Evolutionary conservation across 2,888 invertebrate genomes (phyloP).

Genomic region (Drosophila hamatofila): DNA sequence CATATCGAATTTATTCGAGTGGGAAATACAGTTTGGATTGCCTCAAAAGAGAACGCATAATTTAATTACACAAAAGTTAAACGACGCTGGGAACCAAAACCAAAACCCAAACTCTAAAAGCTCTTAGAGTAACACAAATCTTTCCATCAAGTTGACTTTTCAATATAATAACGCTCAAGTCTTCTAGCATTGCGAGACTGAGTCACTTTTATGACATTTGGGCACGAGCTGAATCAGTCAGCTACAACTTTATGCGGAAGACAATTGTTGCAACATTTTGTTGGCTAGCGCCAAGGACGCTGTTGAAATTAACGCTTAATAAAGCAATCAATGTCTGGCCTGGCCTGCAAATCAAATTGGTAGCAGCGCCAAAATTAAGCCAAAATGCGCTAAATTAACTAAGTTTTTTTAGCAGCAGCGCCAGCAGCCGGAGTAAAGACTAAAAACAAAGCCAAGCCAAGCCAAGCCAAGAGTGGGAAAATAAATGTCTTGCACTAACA

Average conservation of each 20-base stretch:
- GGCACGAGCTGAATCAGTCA: slow-evolving; percentile 24
- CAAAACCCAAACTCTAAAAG: slow-evolving; percentile 24
- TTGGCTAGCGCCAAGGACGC: slow-evolving; percentile 64
- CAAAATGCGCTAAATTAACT: slow-evolving; percentile 80
- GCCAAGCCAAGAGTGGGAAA: slow-evolving; percentile 69
- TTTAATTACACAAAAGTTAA: slow-evolving; percentile 56
- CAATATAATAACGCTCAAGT: background rate
- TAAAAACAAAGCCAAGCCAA: slow-evolving; percentile 46
- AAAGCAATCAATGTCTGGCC: slow-evolving; percentile 73
- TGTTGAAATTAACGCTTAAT: slow-evolving; percentile 76
- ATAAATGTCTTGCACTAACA: slow-evolving; percentile 75
- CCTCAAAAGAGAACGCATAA: slow-evolving; percentile 62
- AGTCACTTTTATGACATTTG: slow-evolving; percentile 46
- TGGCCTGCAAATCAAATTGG: slow-evolving; percentile 78
- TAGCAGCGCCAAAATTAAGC: slow-evolving; percentile 64
- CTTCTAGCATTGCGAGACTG: slow-evolving; percentile 4
- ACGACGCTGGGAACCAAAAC: slow-evolving; percentile 44
- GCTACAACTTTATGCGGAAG: slow-evolving; percentile 60
- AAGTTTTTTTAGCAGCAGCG: slow-evolving; percentile 49
- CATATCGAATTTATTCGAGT: slow-evolving; percentile 73
- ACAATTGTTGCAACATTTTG: slow-evolving; percentile 36
- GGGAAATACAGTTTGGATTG: slow-evolving; percentile 54
- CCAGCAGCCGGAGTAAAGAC: slow-evolving; percentile 32
- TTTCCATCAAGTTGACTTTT: background rate
- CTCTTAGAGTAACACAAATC: background rate